Evolutionary conservation across 2,797 vertebrate species (phyloP).

Genomic region (Mus minutoides): DNA sequence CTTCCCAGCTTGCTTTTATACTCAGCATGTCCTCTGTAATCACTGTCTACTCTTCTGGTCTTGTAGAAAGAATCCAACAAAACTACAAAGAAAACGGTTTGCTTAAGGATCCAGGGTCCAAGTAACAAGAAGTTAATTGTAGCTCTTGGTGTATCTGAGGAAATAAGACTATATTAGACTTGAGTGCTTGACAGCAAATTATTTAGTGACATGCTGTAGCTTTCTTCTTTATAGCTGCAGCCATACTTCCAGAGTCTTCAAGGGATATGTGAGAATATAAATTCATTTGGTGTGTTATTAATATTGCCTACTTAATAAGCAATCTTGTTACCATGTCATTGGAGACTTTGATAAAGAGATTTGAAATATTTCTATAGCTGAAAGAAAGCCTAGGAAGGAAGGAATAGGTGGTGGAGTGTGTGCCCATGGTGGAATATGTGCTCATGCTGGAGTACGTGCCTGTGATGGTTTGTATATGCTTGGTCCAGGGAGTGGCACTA

Average conservation of each 20-base stretch:
- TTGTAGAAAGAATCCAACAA: background rate
- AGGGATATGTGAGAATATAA: background rate
- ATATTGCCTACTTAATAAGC: background rate
- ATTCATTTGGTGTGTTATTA: background rate
- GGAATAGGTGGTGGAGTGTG: fast-evolving
- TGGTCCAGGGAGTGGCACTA: background rate
- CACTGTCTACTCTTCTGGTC: background rate
- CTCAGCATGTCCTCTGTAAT: background rate
- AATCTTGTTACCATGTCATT: background rate
- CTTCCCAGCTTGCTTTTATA: background rate
- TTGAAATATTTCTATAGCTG: background rate
- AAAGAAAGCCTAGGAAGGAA: background rate
- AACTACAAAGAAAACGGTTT: background rate
- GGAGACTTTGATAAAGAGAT: background rate
- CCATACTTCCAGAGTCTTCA: background rate
- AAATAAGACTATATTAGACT: background rate
- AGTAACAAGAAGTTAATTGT: background rate
- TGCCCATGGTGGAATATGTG: no score
- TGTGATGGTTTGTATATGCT: background rate
- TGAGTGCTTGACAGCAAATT: background rate
- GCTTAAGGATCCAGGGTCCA: background rate
- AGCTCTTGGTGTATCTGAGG: background rate
- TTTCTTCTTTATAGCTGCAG: background rate
- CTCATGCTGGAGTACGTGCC: no score
- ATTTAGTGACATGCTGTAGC: background rate